These are phyloP conservation scores for Daktulosphaira vitifoliae DNA, from an alignment of 1,140 invertebrate genomes.

Conservation along the genomic window DNA sequence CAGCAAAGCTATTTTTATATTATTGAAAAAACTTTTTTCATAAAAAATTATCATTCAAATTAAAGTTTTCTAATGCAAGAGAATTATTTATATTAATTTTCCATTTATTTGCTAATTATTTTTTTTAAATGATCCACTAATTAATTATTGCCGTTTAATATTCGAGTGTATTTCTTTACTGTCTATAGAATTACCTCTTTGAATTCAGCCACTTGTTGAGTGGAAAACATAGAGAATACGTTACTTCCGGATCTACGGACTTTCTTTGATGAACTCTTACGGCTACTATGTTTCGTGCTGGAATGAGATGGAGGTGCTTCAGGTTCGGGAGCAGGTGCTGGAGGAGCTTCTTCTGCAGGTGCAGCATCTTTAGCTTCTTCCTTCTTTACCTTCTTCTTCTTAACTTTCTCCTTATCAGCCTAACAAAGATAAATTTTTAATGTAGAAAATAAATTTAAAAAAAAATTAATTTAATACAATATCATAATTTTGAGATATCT, in stretches of 20 bases:
- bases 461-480: no score
- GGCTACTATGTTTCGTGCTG: conserved; percentile 49
- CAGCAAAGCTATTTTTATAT: no score
- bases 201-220: conserved; percentile 90
- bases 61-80: no score
- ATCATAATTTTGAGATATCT: no score
- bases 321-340: conserved; percentile 45
- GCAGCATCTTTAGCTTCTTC: conserved; percentile 55
- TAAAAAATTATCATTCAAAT: no score
- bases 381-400: conserved; percentile 70
- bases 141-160: no score
- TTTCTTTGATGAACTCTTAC: conserved; percentile 47
- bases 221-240: conserved; percentile 92
- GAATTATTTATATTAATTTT: no score
- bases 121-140: no score
- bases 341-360: conserved; percentile 46
- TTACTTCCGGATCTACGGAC: conserved; percentile 82
- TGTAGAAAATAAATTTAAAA: not conserved
- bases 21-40: no score
- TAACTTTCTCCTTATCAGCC: conserved; percentile 73
- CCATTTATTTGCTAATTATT: no score
- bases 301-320: conserved; percentile 51
- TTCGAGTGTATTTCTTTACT: no score
- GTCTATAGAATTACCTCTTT: conserved; percentile 90
- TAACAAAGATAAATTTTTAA: conserved; percentile 43